Evolutionary conservation across 2,888 invertebrate genomes (phyloP).

Genomic region (Pseudoips prasinana): DNA sequence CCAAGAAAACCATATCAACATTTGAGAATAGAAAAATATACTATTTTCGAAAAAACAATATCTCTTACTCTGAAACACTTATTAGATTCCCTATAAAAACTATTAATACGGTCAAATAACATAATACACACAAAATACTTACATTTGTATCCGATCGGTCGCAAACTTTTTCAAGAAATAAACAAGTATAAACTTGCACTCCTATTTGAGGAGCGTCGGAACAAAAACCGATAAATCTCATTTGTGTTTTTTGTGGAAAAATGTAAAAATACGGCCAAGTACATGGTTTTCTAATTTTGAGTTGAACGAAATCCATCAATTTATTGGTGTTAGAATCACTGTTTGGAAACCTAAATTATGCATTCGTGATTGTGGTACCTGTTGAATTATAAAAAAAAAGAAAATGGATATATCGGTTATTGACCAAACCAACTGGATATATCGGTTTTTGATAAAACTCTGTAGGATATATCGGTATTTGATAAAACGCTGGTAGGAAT

Average conservation of each 20-base stretch:
- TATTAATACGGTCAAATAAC: too few relatives aligned
- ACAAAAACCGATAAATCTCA: constrained; percentile 14
- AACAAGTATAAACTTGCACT: too few relatives aligned
- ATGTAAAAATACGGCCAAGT: constrained; percentile 10
- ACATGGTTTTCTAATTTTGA: constrained; percentile 12
- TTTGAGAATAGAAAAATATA: too few relatives aligned
- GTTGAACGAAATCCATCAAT: constrained; percentile 13
- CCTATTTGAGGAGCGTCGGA: constrained; percentile 5
- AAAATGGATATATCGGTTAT: constrained; percentile 10
- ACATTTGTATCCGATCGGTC: too few relatives aligned
- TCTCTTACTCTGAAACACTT: too few relatives aligned
- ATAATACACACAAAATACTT: too few relatives aligned
- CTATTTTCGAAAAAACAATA: too few relatives aligned
- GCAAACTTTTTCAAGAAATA: too few relatives aligned
- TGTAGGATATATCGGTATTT: constrained; percentile 7
- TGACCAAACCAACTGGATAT: constrained; percentile 11
- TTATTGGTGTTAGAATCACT: constrained; percentile 12
- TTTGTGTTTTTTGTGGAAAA: constrained; percentile 11
- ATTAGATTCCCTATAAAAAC: too few relatives aligned
- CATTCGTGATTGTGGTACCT: constrained; percentile 10
- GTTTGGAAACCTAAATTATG: constrained; percentile 13
- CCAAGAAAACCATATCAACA: too few relatives aligned
- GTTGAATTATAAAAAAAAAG: constrained; percentile 8
- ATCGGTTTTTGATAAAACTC: constrained; percentile 9
- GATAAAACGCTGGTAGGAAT: constrained; percentile 6